phyloP scores from a whole-genome alignment of 2,888 invertebrate species.

The Ganaspis brasiliensis region DNA sequence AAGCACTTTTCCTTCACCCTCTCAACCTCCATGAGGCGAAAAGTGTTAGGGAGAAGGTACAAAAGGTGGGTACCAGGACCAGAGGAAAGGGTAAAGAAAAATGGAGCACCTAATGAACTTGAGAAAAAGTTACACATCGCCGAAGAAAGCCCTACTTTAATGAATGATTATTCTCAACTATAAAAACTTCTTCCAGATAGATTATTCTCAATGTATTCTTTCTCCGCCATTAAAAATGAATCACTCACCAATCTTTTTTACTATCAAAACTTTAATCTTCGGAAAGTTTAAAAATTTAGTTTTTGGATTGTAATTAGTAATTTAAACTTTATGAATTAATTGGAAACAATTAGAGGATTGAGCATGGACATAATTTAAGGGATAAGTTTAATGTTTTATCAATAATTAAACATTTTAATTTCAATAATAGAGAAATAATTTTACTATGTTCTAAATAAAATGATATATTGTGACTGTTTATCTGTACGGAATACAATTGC shows the following conservation, averaged over 20 bases:
- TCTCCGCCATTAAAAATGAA: background rate
- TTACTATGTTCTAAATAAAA: no score
- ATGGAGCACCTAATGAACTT: conserved; percentile 70
- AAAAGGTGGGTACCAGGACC: conserved; percentile 19
- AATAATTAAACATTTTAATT: no score
- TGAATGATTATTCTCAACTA: conserved; percentile 55
- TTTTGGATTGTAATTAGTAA: background rate
- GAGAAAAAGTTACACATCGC: conserved; percentile 69
- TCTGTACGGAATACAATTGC: no score
- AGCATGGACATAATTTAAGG: no score
- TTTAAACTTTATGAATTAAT: no score
- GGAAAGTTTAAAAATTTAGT: background rate
- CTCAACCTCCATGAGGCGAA: conserved; percentile 49
- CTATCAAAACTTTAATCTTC: background rate
- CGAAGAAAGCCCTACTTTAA: conserved; percentile 62
- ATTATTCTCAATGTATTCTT: background rate
- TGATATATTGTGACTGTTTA: no score
- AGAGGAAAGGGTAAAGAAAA: conserved; percentile 56
- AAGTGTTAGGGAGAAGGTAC: conserved; percentile 27
- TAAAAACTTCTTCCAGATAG: background rate
- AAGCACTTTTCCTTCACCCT: conserved; percentile 59
- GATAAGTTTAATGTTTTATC: no score
- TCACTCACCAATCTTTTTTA: background rate
- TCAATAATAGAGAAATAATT: no score
- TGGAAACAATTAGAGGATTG: no score